Evolutionary conservation across 2,888 invertebrate species (phyloP), one percentile per base, ranked within the genome.

Genomic region (Aplocera efformata): DNA sequence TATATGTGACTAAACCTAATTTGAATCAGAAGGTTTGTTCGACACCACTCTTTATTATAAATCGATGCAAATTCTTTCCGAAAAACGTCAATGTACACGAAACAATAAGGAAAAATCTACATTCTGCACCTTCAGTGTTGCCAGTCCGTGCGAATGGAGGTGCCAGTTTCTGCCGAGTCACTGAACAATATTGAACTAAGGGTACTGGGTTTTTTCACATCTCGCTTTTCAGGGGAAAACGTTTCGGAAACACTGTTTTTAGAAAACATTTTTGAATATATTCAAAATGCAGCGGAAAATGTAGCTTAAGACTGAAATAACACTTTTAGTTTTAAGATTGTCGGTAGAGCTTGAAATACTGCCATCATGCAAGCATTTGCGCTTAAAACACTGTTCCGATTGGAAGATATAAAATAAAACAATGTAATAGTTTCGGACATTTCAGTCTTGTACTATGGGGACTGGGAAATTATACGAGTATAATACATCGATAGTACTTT

Each of bases 141-240:
- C 42, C 32, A 38, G 37, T 28, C 33, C 38, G 20, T 32, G 20
- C 28, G 39, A 24, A 37, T 24, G 34, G 25, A 52, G 47, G 39
- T 41, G 42, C 34, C 48, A 50, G 35, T 48, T 56, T 32, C 42
- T 34, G 53, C 42, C 34, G 33, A 50, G 45, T 53, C 55, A 48
- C 36, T 30, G 38, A 34, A 36, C 54, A 32, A 48, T 51, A 55
- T 55, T 57, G 48, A 33, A 48, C 30, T 37, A 13, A 21, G 43
- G 26, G 34, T 25, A 26, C 23, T 30, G 32, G 38, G 37, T 42
- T 41, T 43, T 40, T 41, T 27, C 48, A 35, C 41, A 32, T 25
- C 39, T 31, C 37, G 32, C 39, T 40, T 42, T 40, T 44, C 36
- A 28, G 25, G 26, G 21, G 31, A 13, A 32, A 45, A 40, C 32